Conservation (phyloP, 2,888 invertebrate species). For the Heliconius ethilla region DNA sequence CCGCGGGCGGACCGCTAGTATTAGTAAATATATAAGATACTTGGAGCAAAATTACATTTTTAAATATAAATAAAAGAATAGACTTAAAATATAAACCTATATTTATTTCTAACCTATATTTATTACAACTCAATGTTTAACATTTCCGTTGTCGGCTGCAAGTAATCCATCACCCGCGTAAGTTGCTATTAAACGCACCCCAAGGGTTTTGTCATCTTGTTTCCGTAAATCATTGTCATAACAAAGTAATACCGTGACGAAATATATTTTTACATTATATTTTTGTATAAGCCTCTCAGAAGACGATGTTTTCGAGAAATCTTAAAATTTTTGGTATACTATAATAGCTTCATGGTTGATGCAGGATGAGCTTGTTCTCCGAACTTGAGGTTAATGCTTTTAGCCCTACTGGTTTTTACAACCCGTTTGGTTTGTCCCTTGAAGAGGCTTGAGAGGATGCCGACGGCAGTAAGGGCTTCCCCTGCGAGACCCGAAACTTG, state of each 20-base stretch:
- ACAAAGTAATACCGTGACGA: constrained; percentile 12
- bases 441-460: too few relatives aligned
- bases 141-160: not conserved
- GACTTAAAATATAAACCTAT: not conserved
- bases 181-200: constrained; percentile 31
- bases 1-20: too few relatives aligned
- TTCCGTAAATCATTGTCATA: constrained; percentile 31
- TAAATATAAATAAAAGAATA: too few relatives aligned
- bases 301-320: not conserved
- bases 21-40: too few relatives aligned
- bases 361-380: too few relatives aligned
- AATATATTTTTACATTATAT: constrained; percentile 18
- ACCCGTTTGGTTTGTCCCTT: too few relatives aligned
- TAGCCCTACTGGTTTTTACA: too few relatives aligned
- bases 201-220: constrained; percentile 25
- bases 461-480: too few relatives aligned
- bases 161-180: constrained; percentile 26
- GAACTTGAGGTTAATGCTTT: too few relatives aligned
- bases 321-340: not conserved
- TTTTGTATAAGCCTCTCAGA: not conserved
- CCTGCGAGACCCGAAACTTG: too few relatives aligned
- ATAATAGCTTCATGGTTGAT: too few relatives aligned
- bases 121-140: constrained; percentile 1
- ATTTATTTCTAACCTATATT: constrained; percentile 15
- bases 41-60: too few relatives aligned